Evolutionary conservation across 1,140 invertebrate genomes (phyloP), one percentile per base, ranked within the genome.

Genomic region (Tetramorium simillimum): DNA sequence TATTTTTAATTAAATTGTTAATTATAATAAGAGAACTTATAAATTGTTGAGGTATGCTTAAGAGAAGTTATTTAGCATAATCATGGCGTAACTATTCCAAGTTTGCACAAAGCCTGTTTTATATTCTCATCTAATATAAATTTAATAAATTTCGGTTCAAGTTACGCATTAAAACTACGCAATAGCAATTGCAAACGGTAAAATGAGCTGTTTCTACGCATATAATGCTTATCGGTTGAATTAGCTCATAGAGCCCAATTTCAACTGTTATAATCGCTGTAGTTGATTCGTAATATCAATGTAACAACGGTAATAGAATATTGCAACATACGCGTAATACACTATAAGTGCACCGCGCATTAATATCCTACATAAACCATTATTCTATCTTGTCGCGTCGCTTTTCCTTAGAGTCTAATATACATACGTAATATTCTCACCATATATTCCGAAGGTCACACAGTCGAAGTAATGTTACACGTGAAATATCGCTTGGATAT

Each of bases 221-320:
- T 80, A 51, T 80, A 67, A 67, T 37, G 60, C 43, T 67, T 51
- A 80, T 67, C 43, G 60, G 43, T 28, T 49, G 65, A 69, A 67
- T 62, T 43, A 46, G 16, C 60, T 63, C 40, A 21, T 12, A 49
- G 43, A 78, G n/a, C 12, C n/a, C 18, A 21, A 69, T 14, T 46
- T 60, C 43, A 80, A 80, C 28, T 67, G 60, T 14, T 40, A 67
- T 80, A 80, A 51, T 63, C 7, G 40, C 58, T 16, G 16, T 7
- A 24, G 60, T 33, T 65, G 60, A 65, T 78, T 43, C n/a, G 21
- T 7, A 37, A 65, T 24, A 51, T 49, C n/a, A 46, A 69, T 14
- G 28, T 24, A 65, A 67, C 43, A 67, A 37, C 58, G 24, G 43
- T 56, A 14, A 51, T 37, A 51, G 28, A 51, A 80, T 51, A 67